These are phyloP conservation scores for Grus americana DNA, from an alignment of 2,113 vertebrate genomes.

Conservation along the genomic window DNA sequence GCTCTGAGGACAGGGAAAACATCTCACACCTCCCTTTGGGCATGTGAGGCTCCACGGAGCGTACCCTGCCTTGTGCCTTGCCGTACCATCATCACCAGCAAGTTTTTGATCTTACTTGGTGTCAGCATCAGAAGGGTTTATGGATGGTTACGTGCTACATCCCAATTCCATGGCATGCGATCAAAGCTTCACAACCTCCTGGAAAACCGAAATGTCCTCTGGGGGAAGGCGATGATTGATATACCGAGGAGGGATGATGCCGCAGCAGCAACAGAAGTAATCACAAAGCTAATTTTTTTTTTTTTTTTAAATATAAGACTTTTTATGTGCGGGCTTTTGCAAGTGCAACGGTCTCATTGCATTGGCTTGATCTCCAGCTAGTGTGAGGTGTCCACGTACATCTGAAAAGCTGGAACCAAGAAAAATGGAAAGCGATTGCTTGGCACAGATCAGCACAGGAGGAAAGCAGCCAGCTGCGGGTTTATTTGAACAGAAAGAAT, in stretches of 20 bases:
- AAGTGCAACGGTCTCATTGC: background rate
- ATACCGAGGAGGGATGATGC: accelerated
- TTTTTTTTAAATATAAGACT: background rate
- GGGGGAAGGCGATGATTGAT: background rate
- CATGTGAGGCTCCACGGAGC: accelerated
- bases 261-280: background rate
- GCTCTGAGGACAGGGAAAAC: background rate
- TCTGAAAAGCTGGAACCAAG: background rate
- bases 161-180: accelerated
- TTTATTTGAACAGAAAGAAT: background rate
- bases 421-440: background rate
- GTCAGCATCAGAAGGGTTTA: background rate
- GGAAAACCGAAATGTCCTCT: background rate
- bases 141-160: background rate
- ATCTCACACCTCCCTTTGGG: background rate
- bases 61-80: background rate
- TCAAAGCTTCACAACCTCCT: background rate
- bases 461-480: background rate
- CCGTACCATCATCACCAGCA: background rate
- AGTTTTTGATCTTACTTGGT: background rate
- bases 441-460: background rate
- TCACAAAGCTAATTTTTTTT: background rate
- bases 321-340: background rate
- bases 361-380: accelerated
- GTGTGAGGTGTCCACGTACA: background rate